Base-by-base conservation (phyloP, 2,113 vertebrate genomes). In the Rhinichthys klamathensis region DNA sequence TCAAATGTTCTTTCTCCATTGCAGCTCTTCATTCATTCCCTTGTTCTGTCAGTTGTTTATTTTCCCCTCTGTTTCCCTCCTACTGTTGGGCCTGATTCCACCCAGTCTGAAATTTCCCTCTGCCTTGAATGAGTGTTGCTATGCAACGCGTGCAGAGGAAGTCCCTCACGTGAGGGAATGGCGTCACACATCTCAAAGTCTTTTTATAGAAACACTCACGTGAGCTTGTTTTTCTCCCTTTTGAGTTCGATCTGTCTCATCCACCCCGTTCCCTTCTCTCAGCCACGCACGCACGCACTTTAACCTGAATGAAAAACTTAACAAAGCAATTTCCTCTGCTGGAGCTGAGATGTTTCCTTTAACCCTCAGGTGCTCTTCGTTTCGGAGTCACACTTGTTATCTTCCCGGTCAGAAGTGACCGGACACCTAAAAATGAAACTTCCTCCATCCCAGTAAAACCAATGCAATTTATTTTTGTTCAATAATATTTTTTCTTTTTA, bases 141-240 rank as follows among this genome's bases (percentile, higher is more conserved):
- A n/a, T n/a, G n/a, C n/a, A n/a, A n/a, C n/a, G n/a, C n/a, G n/a
- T n/a, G 27, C 70, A 44, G 21, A 75, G 38, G n/a, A 80, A 81
- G 61, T 80, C 35, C 63, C 82, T 41, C 84, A 83, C 78, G 73
- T 85, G 79, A 85, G 38, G 32, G 27, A 73, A 60, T 84, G 32
- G 32, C 25, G 13, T 85, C 74, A 79, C 83, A 77, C 65, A 12
- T 82, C 46, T 75, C 30, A n/a, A 56, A 27, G 51, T 85, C 84
- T 85, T 87, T 85, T 87, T 85, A 75, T 83, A 85, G 83, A 73
- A 81, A 46, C 83, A 4, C 44, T 38, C 44, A 84, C 35, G 60
- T 84, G 80, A 72, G 74, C 41, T 12, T 23, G 56, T 75, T 76
- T 83, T 73, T n/a, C n/a, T 83, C 10, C 10, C 44, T 78, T 61